A percentile compares a stretch with the other conserved stretches of the same genome.
These are phyloP conservation scores for Tauraco erythrolophus DNA, from an alignment of 2,113 vertebrate species.

Conservation along the genomic window DNA sequence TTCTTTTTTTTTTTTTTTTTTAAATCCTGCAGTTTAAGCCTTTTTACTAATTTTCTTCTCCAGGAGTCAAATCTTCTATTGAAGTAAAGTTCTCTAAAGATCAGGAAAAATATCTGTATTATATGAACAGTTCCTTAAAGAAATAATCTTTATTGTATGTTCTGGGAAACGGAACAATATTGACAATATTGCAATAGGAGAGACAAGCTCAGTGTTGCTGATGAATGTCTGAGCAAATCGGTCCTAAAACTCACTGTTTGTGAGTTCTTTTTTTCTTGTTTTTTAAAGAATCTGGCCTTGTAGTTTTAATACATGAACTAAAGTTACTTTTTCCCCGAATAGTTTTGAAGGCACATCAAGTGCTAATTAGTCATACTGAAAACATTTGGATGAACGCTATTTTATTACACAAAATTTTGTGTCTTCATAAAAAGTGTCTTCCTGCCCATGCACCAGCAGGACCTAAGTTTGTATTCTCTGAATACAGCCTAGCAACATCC, in stretches of 20 bases:
- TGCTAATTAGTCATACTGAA: background rate
- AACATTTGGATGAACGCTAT: background rate
- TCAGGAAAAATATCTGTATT: background rate
- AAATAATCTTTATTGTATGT: background rate
- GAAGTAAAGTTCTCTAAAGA: background rate
- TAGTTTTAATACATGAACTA: background rate
- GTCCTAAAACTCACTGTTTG: too few relatives aligned
- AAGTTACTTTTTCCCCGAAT: background rate
- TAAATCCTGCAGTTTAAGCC: background rate
- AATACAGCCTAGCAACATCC: background rate
- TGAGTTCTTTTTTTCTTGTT: background rate
- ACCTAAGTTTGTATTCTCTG: background rate
- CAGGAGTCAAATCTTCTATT: background rate
- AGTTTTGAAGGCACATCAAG: background rate
- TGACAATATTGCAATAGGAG: background rate
- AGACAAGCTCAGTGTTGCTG: background rate
- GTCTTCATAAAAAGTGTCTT: background rate
- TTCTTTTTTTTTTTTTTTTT: background rate
- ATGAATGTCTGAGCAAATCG: background rate
- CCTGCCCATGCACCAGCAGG: background rate
- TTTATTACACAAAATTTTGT: background rate
- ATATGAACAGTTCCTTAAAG: background rate
- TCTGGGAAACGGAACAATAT: background rate
- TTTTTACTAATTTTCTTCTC: background rate
- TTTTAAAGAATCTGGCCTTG: background rate